Conservation (phyloP, 2,888 invertebrate genomes). For the Chesias legatella region DNA sequence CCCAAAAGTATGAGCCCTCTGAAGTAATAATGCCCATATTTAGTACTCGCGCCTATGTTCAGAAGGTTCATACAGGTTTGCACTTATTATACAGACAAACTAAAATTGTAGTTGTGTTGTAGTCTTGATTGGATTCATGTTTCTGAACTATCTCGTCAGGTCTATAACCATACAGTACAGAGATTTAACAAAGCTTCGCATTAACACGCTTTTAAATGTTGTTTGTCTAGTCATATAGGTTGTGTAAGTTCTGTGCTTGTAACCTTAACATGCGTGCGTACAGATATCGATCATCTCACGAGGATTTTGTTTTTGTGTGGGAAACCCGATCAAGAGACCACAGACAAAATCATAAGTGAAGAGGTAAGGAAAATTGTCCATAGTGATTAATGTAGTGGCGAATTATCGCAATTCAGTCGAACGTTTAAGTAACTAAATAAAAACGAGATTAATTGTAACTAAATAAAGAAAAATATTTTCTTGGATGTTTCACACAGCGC, state of each 20-base stretch:
- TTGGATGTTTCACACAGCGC: too few species aligned
- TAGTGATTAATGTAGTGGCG: neutral
- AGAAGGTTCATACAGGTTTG: too few species aligned
- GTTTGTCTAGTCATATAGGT: slow-evolving; percentile 49
- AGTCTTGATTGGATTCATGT: too few species aligned
- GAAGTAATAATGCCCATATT: too few species aligned
- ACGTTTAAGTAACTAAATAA: too few species aligned
- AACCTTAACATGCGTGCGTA: slow-evolving; percentile 76
- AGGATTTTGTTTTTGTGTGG: slow-evolving; percentile 93
- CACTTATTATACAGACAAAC: too few species aligned
- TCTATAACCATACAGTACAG: slow-evolving; percentile 17
- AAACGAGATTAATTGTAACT: too few species aligned
- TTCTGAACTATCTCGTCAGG: slow-evolving; percentile 8
- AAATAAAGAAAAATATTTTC: too few species aligned
- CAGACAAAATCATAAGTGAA: slow-evolving; percentile 92
- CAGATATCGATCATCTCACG: slow-evolving; percentile 95
- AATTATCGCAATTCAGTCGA: neutral
- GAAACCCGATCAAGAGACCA: slow-evolving; percentile 89
- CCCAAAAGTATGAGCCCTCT: too few species aligned
- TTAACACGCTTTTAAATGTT: slow-evolving; percentile 53
- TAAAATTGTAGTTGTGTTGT: too few species aligned
- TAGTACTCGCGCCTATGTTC: too few species aligned
- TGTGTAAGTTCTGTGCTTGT: slow-evolving; percentile 75
- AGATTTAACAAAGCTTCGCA: slow-evolving; percentile 38
- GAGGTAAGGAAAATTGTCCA: slow-evolving; percentile 83